phyloP scores from a whole-genome alignment of 2,113 vertebrate genomes.

The Epinephelus moara region DNA sequence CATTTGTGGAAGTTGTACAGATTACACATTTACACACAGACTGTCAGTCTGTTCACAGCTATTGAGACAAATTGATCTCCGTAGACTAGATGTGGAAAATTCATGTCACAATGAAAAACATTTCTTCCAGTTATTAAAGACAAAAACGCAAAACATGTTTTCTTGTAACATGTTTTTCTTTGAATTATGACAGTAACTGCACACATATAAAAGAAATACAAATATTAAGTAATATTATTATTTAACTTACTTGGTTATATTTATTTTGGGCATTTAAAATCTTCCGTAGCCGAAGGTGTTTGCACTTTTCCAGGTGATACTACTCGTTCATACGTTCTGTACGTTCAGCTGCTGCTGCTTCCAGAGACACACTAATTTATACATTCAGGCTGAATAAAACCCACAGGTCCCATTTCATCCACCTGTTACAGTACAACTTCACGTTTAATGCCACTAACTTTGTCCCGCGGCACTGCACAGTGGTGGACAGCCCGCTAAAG shows the following conservation, averaged over 20 bases:
- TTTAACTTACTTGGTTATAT: neutral
- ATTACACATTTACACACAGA: too few species aligned
- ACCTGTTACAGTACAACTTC: neutral
- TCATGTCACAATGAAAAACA: too few species aligned
- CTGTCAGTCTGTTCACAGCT: too few species aligned
- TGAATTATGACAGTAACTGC: neutral
- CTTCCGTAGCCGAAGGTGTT: neutral
- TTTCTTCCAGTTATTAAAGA: neutral
- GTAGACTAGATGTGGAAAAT: too few species aligned
- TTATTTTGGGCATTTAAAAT: neutral
- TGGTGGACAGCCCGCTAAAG: neutral
- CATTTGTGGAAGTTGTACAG: too few species aligned
- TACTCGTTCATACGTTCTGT: neutral
- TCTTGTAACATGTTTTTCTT: neutral
- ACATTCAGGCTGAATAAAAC: too few species aligned
- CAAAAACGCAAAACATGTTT: neutral
- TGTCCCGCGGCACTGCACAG: constrained; percentile 28
- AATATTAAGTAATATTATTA: too few species aligned
- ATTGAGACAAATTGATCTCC: too few species aligned
- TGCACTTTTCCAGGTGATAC: constrained; percentile 14
- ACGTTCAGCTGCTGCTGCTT: neutral
- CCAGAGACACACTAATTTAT: constrained; percentile 15
- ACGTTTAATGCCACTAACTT: constrained; percentile 30
- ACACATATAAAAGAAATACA: neutral
- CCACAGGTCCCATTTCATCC: neutral